Percentiles rank a stretch among this genome's conserved stretches.
Evolutionary conservation across 2,888 invertebrate genomes (phyloP).

Genomic region (Chaitophorus viminalis): DNA sequence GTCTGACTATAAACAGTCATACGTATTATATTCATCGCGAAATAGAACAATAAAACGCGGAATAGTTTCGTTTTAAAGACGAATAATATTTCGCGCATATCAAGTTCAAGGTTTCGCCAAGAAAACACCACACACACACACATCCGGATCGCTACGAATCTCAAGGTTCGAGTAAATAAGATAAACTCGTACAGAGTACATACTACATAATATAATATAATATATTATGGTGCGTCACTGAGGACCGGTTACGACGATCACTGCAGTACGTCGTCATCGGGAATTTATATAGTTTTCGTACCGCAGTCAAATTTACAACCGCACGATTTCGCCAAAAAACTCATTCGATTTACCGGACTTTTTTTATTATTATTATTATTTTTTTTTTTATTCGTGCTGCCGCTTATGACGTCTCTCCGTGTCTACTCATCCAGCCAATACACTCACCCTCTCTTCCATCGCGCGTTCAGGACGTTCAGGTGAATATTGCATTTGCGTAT

Average conservation of each 20-base stretch:
- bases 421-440: no score
- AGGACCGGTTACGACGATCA: neutral
- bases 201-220: no score
- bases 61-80: neutral
- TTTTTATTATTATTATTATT: neutral
- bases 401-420: no score
- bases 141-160: neutral
- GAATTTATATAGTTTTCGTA: neutral
- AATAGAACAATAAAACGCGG: no score
- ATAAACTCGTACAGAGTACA: neutral
- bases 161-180: conserved; percentile 4
- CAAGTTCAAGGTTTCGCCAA: conserved; percentile 39
- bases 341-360: neutral
- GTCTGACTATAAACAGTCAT: neutral
- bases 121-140: neutral
- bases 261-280: neutral
- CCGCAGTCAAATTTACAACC: neutral
- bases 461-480: no score
- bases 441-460: neutral
- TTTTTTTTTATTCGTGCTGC: no score
- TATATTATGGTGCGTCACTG: no score
- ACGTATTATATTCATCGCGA: no score
- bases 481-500: conserved; percentile 20
- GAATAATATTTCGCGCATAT: neutral
- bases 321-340: neutral